These are phyloP conservation scores for Drosophila peninsularis DNA, from an alignment of 2,888 invertebrate species.

Conservation along the genomic window DNA sequence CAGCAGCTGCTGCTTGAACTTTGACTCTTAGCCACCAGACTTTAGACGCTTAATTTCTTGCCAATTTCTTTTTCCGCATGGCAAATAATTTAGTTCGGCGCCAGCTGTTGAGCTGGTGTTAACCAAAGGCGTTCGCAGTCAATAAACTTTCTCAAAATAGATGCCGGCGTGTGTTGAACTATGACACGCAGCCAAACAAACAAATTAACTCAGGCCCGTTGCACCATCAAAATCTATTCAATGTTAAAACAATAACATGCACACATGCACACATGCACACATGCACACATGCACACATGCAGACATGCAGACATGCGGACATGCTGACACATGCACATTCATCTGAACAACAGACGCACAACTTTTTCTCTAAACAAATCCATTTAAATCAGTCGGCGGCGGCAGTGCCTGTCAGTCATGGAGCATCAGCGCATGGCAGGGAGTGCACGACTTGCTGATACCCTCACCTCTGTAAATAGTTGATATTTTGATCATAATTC, in stretches of 20 bases:
- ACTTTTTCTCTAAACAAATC: conserved; percentile 61
- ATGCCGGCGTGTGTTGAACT: conserved; percentile 69
- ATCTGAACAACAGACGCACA: conserved; percentile 35
- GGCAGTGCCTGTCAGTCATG: conserved; percentile 50
- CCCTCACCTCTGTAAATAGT: neutral
- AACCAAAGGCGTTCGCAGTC: conserved; percentile 40
- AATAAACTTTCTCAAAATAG: conserved; percentile 71
- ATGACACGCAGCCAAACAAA: conserved; percentile 75
- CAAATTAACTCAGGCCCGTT: conserved; percentile 64
- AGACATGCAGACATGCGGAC: conserved; percentile 9
- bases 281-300: conserved; percentile 15
- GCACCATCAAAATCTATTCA: conserved; percentile 39
- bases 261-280: conserved; percentile 7
- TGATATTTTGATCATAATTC: neutral
- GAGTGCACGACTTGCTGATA: neutral
- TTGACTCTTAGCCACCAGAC: conserved; percentile 27
- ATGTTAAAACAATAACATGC: conserved; percentile 44
- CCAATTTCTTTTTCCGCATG: conserved; percentile 18
- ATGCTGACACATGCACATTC: conserved; percentile 22
- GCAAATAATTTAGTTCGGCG: conserved; percentile 24
- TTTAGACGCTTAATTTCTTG: conserved; percentile 1
- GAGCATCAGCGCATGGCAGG: conserved; percentile 20
- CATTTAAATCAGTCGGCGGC: conserved; percentile 50
- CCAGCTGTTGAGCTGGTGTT: conserved; percentile 55
- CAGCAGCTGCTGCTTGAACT: conserved; percentile 56